Conservation (phyloP, 2,797 vertebrate genomes). For the Pipistrellus nathusii region DNA sequence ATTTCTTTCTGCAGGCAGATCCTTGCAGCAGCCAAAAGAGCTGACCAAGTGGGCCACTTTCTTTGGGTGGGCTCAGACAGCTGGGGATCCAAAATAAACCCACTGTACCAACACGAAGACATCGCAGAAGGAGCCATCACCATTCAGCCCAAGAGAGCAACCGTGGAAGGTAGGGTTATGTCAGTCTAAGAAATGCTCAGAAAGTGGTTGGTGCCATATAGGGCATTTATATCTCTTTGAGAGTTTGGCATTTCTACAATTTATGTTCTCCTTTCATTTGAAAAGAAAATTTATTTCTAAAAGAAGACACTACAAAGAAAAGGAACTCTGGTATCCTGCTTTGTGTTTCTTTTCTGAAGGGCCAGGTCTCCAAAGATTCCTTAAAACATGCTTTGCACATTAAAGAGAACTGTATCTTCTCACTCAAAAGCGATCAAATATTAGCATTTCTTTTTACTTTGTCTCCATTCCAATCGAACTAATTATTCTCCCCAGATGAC, state of each 20-base stretch:
- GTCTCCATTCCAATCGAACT: constrained; percentile 47
- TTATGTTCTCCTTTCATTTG: not conserved
- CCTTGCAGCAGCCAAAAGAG: constrained; percentile 95
- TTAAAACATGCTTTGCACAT: not conserved
- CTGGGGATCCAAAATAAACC: constrained; percentile 95
- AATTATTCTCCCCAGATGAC: constrained; percentile 76
- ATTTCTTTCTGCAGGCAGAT: constrained; percentile 90
- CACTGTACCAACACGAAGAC: constrained; percentile 93
- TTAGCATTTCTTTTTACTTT: constrained; percentile 74
- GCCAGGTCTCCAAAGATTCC: constrained; percentile 46
- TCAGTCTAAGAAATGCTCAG: accelerated
- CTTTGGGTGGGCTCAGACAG: constrained; percentile 98
- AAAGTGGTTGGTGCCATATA: accelerated
- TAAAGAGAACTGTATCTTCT: constrained; percentile 17
- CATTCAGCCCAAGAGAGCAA: constrained; percentile 95
- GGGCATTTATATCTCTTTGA: not conserved
- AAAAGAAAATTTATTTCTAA: constrained; percentile 35
- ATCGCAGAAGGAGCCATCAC: constrained; percentile 95
- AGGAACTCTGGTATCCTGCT: not conserved
- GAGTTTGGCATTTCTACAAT: not conserved
- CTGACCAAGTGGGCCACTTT: constrained; percentile 95
- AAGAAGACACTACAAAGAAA: constrained; percentile 3
- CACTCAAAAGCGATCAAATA: constrained; percentile 64
- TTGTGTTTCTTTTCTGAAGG: constrained; percentile 19
- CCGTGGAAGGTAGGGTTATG: constrained; percentile 91